These are phyloP conservation scores for Turdus rufiventris DNA, from an alignment of 2,113 vertebrate genomes.

Conservation along the genomic window DNA sequence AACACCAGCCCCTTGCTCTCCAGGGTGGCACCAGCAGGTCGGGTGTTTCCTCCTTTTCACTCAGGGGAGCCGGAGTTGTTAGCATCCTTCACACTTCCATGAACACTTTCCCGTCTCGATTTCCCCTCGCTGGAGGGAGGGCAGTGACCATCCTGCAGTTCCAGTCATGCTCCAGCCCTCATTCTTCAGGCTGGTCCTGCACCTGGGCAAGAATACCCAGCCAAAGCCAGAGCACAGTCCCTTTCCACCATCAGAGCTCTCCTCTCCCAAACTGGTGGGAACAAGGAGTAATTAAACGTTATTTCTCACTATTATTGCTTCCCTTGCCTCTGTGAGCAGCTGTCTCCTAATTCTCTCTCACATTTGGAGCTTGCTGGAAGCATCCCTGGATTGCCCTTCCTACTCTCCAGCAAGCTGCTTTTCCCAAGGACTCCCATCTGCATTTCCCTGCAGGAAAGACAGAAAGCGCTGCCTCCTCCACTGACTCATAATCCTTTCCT, in stretches of 20 bases:
- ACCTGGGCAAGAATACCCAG: background rate
- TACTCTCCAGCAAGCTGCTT: background rate
- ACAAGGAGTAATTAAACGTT: background rate
- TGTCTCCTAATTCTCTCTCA: background rate
- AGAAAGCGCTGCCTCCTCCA: background rate
- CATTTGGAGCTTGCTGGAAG: background rate
- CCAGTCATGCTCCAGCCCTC: background rate
- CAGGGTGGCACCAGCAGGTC: fast-evolving
- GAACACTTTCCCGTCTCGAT: background rate
- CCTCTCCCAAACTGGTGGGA: background rate
- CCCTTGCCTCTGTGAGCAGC: background rate
- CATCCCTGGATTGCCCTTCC: background rate
- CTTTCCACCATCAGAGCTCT: background rate
- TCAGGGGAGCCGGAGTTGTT: fast-evolving
- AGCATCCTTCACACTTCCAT: background rate
- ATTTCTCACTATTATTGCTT: background rate
- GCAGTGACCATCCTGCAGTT: background rate
- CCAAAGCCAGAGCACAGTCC: background rate
- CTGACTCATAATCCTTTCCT: background rate
- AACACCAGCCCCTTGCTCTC: background rate
- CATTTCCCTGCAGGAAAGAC: background rate
- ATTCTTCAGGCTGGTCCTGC: background rate
- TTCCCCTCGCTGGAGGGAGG: no score
- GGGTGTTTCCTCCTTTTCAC: background rate
- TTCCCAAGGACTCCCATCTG: background rate